Conservation (phyloP, 2,797 vertebrate genomes). For the Echeneis naucrates region DNA sequence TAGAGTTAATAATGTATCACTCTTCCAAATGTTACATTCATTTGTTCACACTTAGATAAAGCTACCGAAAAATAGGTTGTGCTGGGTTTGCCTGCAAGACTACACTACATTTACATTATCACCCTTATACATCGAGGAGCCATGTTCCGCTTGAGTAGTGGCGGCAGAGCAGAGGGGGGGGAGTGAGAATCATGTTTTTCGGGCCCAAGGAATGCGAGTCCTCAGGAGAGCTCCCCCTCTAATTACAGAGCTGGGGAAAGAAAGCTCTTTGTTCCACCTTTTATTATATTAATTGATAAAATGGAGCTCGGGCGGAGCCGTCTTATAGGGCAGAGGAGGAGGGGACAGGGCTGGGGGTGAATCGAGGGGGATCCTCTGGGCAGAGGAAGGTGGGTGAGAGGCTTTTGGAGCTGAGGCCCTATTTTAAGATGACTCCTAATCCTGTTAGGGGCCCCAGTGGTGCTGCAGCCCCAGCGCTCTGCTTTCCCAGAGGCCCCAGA, state of each 20-base stretch:
- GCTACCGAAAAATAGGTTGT: constrained; percentile 66
- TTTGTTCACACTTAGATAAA: constrained; percentile 82
- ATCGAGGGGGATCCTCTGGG: constrained; percentile 59
- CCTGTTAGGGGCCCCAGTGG: constrained; percentile 78
- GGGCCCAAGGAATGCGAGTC: constrained; percentile 77
- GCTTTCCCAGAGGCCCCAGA: constrained; percentile 66
- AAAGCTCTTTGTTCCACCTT: constrained; percentile 87
- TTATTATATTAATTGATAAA: constrained; percentile 90
- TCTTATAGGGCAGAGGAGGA: constrained; percentile 49
- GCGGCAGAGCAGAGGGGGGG: constrained; percentile 35
- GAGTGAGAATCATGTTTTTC: constrained; percentile 74
- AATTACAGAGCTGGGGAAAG: constrained; percentile 84
- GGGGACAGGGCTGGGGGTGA: constrained; percentile 33
- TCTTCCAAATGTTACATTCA: constrained; percentile 78
- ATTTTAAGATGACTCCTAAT: constrained; percentile 82
- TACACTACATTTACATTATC: constrained; percentile 80
- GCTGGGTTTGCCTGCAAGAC: constrained; percentile 63
- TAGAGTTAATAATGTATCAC: constrained; percentile 85
- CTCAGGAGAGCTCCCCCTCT: constrained; percentile 84
- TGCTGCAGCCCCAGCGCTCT: constrained; percentile 42
- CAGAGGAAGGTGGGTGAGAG: constrained; percentile 75
- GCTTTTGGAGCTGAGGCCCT: constrained; percentile 65
- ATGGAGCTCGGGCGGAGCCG: constrained; percentile 71
- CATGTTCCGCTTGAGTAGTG: constrained; percentile 71
- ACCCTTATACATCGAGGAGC: constrained; percentile 76